Conservation (phyloP, 53 echinoderm and acorn worm genomes). For the Astropecten irregularis region DNA sequence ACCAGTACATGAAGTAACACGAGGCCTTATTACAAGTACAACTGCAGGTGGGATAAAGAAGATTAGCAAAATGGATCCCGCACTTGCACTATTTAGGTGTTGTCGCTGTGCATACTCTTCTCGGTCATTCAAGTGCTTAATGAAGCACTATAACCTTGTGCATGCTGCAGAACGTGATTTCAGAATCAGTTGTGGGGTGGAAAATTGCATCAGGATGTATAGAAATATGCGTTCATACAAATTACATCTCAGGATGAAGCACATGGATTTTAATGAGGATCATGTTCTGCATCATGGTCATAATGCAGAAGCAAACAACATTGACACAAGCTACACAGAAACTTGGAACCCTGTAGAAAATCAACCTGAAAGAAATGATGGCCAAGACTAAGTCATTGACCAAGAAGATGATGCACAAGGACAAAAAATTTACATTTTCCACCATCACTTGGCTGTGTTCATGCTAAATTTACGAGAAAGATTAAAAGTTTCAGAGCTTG, state of each 20-base stretch:
- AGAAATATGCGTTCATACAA: slow-evolving; percentile 19
- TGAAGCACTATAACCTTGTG: slow-evolving; percentile 11
- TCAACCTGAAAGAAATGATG: slow-evolving; percentile 1
- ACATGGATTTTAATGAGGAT: slow-evolving; percentile 4
- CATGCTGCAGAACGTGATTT: slow-evolving; percentile 15
- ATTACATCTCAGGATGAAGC: slow-evolving; percentile 6
- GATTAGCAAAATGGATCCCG: background rate
- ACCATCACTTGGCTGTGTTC: background rate
- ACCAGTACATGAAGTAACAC: too few relatives aligned
- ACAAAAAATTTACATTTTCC: background rate
- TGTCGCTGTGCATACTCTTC: slow-evolving; percentile 7
- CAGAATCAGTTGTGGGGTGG: slow-evolving; percentile 30
- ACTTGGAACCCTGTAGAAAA: background rate
- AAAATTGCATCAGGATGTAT: slow-evolving; percentile 1
- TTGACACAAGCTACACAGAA: slow-evolving; percentile 10
- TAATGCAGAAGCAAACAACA: background rate
- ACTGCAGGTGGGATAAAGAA: too few relatives aligned
- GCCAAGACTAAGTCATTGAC: background rate
- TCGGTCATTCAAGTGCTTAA: background rate
- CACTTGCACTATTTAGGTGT: background rate
- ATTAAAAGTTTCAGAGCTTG: background rate
- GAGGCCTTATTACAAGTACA: too few relatives aligned
- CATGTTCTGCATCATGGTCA: background rate
- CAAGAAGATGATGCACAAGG: background rate
- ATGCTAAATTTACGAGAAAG: slow-evolving; percentile 1